These are phyloP conservation scores for Lycopodina hypogea DNA, from an alignment of 37 sponge, comb jelly and placozoan species.

Conservation along the genomic window DNA sequence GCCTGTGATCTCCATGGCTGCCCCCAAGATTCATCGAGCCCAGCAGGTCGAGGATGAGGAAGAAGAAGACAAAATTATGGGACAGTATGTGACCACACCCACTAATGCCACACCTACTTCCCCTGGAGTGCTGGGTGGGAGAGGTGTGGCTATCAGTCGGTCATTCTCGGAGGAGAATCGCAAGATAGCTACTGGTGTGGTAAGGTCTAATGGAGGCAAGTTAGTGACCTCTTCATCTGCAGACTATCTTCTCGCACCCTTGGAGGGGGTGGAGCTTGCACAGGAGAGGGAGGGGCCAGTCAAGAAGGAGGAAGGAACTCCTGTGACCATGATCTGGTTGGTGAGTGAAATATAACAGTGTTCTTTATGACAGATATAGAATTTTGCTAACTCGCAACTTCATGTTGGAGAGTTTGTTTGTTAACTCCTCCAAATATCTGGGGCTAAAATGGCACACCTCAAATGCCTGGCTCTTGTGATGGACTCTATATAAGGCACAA, in stretches of 20 bases:
- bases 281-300: background rate
- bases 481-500: too few relatives aligned
- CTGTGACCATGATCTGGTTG: conserved; percentile 55
- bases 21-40: background rate
- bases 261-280: conserved; percentile 15
- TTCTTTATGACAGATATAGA: background rate
- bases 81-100: background rate
- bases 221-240: background rate
- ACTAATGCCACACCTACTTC: background rate
- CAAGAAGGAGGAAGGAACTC: background rate
- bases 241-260: conserved; percentile 25
- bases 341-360: conserved; percentile 8
- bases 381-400: background rate
- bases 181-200: background rate
- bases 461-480: too few relatives aligned
- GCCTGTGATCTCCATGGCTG: background rate
- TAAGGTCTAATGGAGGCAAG: conserved; percentile 22
- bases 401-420: too few relatives aligned
- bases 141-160: conserved; percentile 13
- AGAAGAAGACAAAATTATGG: conserved; percentile 11
- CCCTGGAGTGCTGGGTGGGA: conserved; percentile 31
- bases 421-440: too few relatives aligned
- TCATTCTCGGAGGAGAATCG: conserved; percentile 15
- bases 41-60: background rate
- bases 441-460: too few relatives aligned